A percentile compares a stretch with the other conserved stretches of the same genome.
Evolutionary conservation across 2,888 invertebrate genomes (phyloP).

Genomic region (Plagodis pulveraria): DNA sequence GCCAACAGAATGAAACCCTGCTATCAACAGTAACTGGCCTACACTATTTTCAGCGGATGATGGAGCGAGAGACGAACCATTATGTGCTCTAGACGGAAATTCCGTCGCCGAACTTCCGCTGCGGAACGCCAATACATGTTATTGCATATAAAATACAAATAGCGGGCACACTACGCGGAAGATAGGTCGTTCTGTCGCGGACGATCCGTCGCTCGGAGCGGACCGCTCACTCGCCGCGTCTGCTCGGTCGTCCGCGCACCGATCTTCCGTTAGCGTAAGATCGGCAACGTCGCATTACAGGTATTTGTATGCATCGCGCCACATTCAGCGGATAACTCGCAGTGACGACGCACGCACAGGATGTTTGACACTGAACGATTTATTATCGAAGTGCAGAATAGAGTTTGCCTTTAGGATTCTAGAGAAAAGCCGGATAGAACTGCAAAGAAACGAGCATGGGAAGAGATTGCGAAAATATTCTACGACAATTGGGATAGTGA

Average conservation of each 20-base stretch:
- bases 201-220: slow-evolving; percentile 6
- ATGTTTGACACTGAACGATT: no score
- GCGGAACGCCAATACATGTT: slow-evolving; percentile 27
- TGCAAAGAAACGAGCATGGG: no score
- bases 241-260: slow-evolving; percentile 17
- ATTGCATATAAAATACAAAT: slow-evolving; percentile 19
- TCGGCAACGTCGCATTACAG: slow-evolving; percentile 24
- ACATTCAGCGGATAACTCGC: slow-evolving; percentile 6
- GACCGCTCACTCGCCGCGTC: slow-evolving; percentile 19
- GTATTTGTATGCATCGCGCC: slow-evolving; percentile 14
- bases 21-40: no score
- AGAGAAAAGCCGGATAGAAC: no score
- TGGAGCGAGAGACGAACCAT: no score
- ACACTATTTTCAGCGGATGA: no score
- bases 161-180: slow-evolving; percentile 16
- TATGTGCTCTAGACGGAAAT: slow-evolving; percentile 8
- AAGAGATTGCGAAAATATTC: no score
- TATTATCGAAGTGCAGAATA: no score
- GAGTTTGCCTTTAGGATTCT: no score
- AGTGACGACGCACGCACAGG: no score
- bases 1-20: no score
- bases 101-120: slow-evolving; percentile 11
- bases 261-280: slow-evolving; percentile 25
- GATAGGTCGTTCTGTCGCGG: slow-evolving; percentile 26
- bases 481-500: no score